Conservation (phyloP, 2,113 vertebrate species). For the Hemicordylus capensis region DNA sequence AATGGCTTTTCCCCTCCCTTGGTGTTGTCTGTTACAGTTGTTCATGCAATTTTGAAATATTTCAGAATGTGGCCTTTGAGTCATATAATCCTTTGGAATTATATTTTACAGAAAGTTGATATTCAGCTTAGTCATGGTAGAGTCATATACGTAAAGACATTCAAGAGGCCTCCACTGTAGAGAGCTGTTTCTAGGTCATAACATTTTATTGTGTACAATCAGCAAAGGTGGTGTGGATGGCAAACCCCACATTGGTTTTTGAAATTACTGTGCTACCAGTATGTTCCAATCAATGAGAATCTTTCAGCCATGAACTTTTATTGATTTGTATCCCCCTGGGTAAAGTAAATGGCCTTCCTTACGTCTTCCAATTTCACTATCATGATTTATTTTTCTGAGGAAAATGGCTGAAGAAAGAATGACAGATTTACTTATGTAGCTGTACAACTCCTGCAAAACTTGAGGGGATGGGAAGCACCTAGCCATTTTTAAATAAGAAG, state of each 20-base stretch:
- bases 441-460: slow-evolving; percentile 14
- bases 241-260: slow-evolving; percentile 71
- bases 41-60: not conserved
- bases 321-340: slow-evolving; percentile 79
- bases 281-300: slow-evolving; percentile 90
- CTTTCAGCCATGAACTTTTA: slow-evolving; percentile 85
- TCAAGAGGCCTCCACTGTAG: slow-evolving; percentile 42
- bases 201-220: slow-evolving; percentile 72
- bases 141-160: slow-evolving; percentile 65
- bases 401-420: slow-evolving; percentile 55
- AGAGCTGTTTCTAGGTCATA: slow-evolving; percentile 69
- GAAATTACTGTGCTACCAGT: slow-evolving; percentile 79
- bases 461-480: slow-evolving; percentile 16
- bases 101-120: slow-evolving; percentile 39
- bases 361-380: slow-evolving; percentile 74
- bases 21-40: slow-evolving; percentile 2
- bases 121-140: slow-evolving; percentile 51
- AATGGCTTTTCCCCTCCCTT: slow-evolving; percentile 32
- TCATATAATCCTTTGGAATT: slow-evolving; percentile 44
- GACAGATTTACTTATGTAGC: slow-evolving; percentile 63
- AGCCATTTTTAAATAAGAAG: not conserved
- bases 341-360: slow-evolving; percentile 70
- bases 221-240: slow-evolving; percentile 71
- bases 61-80: not conserved
- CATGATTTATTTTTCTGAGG: slow-evolving; percentile 58